Percentiles rank a stretch among this genome's conserved stretches.
These are phyloP conservation scores for Arctia plantaginis DNA, from an alignment of 2,888 invertebrate genomes.

Conservation along the genomic window DNA sequence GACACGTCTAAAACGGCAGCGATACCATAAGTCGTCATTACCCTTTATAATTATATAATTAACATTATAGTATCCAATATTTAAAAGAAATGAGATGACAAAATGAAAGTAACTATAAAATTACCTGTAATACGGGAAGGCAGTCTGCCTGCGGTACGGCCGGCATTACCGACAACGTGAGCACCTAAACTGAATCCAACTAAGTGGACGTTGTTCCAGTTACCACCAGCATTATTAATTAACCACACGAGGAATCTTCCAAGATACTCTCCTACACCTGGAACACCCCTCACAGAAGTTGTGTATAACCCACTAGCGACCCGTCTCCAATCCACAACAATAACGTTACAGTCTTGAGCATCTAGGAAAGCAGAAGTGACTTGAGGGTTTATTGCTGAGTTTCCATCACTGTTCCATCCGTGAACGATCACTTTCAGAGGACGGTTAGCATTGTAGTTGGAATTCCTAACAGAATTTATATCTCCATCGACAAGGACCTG, in stretches of 20 bases:
- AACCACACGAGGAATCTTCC: slow-evolving; percentile 71
- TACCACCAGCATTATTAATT: slow-evolving; percentile 65
- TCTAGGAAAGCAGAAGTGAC: slow-evolving; percentile 66
- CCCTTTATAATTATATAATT: too few species aligned
- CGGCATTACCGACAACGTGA: slow-evolving; percentile 71
- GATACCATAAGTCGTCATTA: too few species aligned
- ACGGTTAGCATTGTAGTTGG: slow-evolving; percentile 61
- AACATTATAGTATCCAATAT: too few species aligned
- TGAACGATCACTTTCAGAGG: slow-evolving; percentile 68
- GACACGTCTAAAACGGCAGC: too few species aligned
- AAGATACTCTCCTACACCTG: slow-evolving; percentile 62
- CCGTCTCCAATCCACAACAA: slow-evolving; percentile 68
- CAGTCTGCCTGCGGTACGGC: slow-evolving; percentile 58
- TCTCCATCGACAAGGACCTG: slow-evolving; percentile 64
- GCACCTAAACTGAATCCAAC: slow-evolving; percentile 78
- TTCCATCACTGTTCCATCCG: slow-evolving; percentile 70
- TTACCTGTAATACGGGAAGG: slow-evolving; percentile 69
- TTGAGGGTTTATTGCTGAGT: slow-evolving; percentile 59
- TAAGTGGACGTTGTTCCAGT: slow-evolving; percentile 71
- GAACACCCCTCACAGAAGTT: slow-evolving; percentile 58
- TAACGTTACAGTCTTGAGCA: slow-evolving; percentile 64
- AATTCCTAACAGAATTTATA: slow-evolving; percentile 57
- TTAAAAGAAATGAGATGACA: too few species aligned
- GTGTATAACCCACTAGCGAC: slow-evolving; percentile 56
- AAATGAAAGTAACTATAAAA: slow-evolving; percentile 8